Conservation (phyloP, 2,888 invertebrate species). For the Acholoe squamosa region DNA sequence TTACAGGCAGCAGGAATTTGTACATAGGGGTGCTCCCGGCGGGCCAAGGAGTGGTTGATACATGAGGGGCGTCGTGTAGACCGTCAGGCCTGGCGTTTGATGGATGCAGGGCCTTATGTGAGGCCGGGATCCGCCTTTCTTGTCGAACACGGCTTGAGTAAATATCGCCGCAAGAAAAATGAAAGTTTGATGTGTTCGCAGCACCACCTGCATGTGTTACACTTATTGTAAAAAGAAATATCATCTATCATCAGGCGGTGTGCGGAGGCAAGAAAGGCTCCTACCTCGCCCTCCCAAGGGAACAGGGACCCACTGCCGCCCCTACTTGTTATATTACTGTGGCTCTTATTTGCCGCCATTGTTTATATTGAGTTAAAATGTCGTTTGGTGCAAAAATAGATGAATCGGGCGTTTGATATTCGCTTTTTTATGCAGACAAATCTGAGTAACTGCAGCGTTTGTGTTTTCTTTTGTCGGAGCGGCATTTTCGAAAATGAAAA, state of each 20-base stretch:
- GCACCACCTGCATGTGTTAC: constrained; percentile 59
- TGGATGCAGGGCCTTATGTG: constrained; percentile 44
- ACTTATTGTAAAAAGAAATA: constrained; percentile 55
- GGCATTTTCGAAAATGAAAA: not conserved
- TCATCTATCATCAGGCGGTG: constrained; percentile 45
- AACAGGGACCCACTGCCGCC: not conserved
- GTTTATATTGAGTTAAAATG: constrained; percentile 41
- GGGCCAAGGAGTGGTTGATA: constrained; percentile 43
- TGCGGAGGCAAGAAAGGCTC: not conserved
- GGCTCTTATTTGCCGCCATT: not conserved
- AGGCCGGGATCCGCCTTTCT: constrained; percentile 10
- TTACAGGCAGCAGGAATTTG: not conserved
- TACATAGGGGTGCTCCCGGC: constrained; percentile 40
- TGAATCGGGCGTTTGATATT: not conserved
- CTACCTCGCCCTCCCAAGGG: not conserved
- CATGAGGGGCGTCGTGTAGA: constrained; percentile 53
- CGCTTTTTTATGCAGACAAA: constrained; percentile 9
- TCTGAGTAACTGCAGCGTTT: not conserved
- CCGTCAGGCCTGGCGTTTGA: constrained; percentile 27
- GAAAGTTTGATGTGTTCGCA: constrained; percentile 53
- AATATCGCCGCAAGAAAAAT: constrained; percentile 60
- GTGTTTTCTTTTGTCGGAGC: not conserved
- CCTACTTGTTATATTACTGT: constrained; percentile 11
- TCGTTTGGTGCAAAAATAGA: not conserved
- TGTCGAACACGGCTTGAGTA: constrained; percentile 51